Base-by-base conservation (phyloP, 2,797 vertebrate species). In the Silurus aristotelis region DNA sequence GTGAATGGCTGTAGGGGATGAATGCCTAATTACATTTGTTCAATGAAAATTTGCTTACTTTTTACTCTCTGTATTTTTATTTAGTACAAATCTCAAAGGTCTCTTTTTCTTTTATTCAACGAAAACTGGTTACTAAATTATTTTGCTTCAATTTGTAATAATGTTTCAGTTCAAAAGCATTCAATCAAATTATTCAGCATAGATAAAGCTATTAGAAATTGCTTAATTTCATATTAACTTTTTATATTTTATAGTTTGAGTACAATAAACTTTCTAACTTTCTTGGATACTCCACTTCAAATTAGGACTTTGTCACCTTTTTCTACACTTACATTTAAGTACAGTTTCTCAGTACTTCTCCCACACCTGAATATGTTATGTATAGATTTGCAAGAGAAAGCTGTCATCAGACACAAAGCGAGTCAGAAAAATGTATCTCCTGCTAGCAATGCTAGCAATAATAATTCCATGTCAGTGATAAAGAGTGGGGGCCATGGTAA, bases 401-500 rank as follows among this genome's bases (percentile, higher is more conserved):
- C 55, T 13, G 27, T 77, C 55, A 77, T 5, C 6, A 38, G 56
- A n/a, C 48, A 67, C 60, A 25, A 66, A 25, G 22, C 17, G 58
- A 13, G 17, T 20, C 22, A 31, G 48, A 48, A 82, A 43, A 14
- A 68, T 25, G 3, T 2, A 83, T 72, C 72, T 72, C 31, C 46
- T 52, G 76, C 56, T 48, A 56, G 67, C 22, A 20, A 3, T 63
- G 15, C 78, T 64, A 86, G 58, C 56, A 70, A 52, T 80, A 13
- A 56, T 80, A 73, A 55, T 43, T 56, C 72, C 73, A 73, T 87
- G 64, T 85, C 79, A 88, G 84, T 84, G 89, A 89, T 94, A 95
- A 94, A 94, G 91, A 95, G 91, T 87, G 90, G 52, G 91, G 86
- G 90, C 94, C 89, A 94, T 93, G 94, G 93, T 89, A 92, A 93